A percentile compares a stretch with the other conserved stretches of the same genome.
These are phyloP conservation scores for Paraplagusia blochii DNA, from an alignment of 2,113 vertebrate genomes.

Conservation along the genomic window DNA sequence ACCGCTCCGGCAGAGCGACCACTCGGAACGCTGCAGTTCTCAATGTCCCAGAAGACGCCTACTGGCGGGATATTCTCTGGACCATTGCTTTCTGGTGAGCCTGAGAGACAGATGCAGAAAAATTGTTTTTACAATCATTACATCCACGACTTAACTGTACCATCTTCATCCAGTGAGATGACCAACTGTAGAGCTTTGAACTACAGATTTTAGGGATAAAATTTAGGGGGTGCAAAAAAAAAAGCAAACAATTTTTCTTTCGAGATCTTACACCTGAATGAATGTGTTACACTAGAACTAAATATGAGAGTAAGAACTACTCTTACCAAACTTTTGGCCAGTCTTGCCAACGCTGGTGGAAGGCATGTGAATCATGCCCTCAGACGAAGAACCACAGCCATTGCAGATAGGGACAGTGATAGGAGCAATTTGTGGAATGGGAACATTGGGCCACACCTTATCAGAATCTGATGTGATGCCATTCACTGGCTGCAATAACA, in stretches of 20 bases:
- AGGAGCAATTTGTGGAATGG: slow-evolving; percentile 76
- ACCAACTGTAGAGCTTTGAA: too few species aligned
- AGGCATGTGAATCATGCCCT: slow-evolving; percentile 77
- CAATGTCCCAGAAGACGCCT: slow-evolving; percentile 99
- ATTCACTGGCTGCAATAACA: slow-evolving; percentile 77
- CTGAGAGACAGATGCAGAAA: slow-evolving; percentile 58
- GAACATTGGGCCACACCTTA: slow-evolving; percentile 88
- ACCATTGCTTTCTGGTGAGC: slow-evolving; percentile 81
- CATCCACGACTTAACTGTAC: too few species aligned
- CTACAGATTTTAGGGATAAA: too few species aligned
- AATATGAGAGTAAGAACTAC: neutral
- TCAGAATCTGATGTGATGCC: slow-evolving; percentile 78
- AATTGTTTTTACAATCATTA: too few species aligned
- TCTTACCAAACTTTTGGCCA: slow-evolving; percentile 86
- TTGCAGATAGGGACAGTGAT: slow-evolving; percentile 87
- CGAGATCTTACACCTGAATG: too few species aligned
- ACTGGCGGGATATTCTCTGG: slow-evolving; percentile 92
- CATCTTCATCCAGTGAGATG: too few species aligned
- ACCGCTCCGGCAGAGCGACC: slow-evolving; percentile 91
- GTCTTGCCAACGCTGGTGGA: slow-evolving; percentile 80
- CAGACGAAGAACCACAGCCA: slow-evolving; percentile 86
- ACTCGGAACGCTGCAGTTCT: slow-evolving; percentile 93
- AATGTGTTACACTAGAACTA: neutral
- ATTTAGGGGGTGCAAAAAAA: too few species aligned
- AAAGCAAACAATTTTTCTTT: too few species aligned